Base-by-base conservation (phyloP, 2,888 invertebrate genomes). In the Nomada ruficornis region DNA sequence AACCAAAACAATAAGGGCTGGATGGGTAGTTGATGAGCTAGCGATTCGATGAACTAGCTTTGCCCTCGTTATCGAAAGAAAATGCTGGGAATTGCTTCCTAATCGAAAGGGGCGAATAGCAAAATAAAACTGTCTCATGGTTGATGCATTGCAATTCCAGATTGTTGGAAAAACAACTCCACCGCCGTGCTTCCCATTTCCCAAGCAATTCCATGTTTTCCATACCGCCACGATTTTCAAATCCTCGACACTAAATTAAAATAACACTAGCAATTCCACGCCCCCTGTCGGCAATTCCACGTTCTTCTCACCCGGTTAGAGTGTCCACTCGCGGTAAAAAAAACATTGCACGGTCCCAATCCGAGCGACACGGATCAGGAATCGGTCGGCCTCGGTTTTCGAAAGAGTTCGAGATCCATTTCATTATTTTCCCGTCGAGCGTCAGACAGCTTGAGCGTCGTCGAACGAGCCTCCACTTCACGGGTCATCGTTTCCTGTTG, bases 401-500 rank as follows among this genome's bases (percentile, higher is more conserved):
- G 7, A 3, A 20, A 23, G 18, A 5, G 29, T 47, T 26, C 42
- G 15, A 44, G 23, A 57, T 54, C 52, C n/a, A 63, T 36, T 52
- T 11, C 36, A 36, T 7, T 36, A 36, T 7, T 36, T 36, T 36
- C 36, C 36, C 36, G 47, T 62, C n/a, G 42, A 11, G 54, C 59
- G 13, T 52, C 18, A 26, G 13, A 29, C 55, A 15, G 64, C 7
- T 52, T n/a, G 7, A 9, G 36, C 2, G 29, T 64, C 52, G 67
- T 20, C 44, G 75, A 23, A 60, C 60, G 55, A 26, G n/a, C 54
- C 44, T 42, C 52, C 69, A 44, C 29, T 59, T 18, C 52, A 91
- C 88, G 91, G 91, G 85, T 94, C 94, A 92, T 94, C 94, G 91
- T 93, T 93, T 91, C 91, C 92, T 92, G 85, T 89, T 90, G 91